Evolutionary conservation across 2,888 invertebrate genomes (phyloP).

Genomic region (Harpalus rufipes): DNA sequence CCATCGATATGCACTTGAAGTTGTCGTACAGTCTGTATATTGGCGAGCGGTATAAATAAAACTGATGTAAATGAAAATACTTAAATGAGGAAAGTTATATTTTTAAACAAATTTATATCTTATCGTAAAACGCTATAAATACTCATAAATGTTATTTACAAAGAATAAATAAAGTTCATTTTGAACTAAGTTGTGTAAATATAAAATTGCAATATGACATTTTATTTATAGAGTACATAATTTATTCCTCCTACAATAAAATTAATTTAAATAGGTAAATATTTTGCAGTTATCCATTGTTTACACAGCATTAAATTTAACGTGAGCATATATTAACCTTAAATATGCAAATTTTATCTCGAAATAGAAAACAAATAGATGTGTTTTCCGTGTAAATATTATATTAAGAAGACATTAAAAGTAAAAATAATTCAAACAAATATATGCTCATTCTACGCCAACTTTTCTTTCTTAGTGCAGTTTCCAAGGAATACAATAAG

Average conservation of each 20-base stretch:
- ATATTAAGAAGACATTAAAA: constrained; percentile 20
- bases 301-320: constrained; percentile 13
- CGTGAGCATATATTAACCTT: not conserved
- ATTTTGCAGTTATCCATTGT: constrained; percentile 13
- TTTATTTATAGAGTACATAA: not conserved
- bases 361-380: constrained; percentile 24
- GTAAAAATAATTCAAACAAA: constrained; percentile 53
- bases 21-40: no score
- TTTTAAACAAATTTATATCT: no score
- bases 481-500: constrained; percentile 24
- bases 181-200: not conserved
- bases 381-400: constrained; percentile 47
- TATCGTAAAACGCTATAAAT: not conserved
- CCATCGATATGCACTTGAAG: no score
- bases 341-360: constrained; percentile 24
- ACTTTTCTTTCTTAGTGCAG: constrained; percentile 15
- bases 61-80: no score
- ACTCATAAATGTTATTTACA: not conserved
- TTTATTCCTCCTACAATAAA: not conserved
- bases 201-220: not conserved
- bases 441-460: constrained; percentile 27
- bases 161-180: not conserved
- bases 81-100: no score
- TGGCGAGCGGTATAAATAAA: no score
- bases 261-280: constrained; percentile 19